Conservation (phyloP, 2,888 invertebrate genomes). For the Drosophila colorata region DNA sequence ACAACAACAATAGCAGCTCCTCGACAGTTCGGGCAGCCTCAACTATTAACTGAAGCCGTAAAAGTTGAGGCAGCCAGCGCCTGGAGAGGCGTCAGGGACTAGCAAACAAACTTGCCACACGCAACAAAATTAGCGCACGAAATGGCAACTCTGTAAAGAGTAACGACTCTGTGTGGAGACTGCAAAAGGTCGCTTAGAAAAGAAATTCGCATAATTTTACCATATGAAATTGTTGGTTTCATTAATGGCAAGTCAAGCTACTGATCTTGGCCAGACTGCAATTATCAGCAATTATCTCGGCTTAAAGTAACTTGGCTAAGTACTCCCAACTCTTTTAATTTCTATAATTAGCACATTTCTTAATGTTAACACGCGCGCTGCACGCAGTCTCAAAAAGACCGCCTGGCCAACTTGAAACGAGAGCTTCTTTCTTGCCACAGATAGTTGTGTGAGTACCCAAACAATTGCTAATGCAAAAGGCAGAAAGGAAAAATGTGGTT, state of each 20-base stretch:
- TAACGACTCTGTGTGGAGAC: constrained; percentile 11
- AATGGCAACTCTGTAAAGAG: constrained; percentile 44
- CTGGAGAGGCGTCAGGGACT: not conserved
- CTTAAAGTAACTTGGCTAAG: constrained; percentile 43
- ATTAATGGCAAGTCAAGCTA: constrained; percentile 39
- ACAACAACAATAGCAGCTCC: constrained; percentile 19
- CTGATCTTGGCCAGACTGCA: constrained; percentile 37
- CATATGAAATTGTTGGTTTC: constrained; percentile 51
- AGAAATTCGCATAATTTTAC: constrained; percentile 60
- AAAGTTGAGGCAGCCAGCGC: constrained; percentile 35
- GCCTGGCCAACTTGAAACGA: constrained; percentile 11
- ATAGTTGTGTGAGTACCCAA: not conserved
- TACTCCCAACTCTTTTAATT: constrained; percentile 29
- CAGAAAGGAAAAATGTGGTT: not conserved
- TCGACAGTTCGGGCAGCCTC: constrained; percentile 46
- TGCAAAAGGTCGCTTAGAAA: constrained; percentile 32
- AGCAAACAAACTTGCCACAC: constrained; percentile 65
- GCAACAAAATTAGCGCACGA: constrained; percentile 57
- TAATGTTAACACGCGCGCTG: constrained; percentile 48
- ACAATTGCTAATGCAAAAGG: not conserved
- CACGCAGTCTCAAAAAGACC: constrained; percentile 52
- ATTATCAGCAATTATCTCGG: constrained; percentile 68
- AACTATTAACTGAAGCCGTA: constrained; percentile 65
- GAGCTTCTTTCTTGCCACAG: not conserved
- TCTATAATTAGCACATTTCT: constrained; percentile 71